Conservation (phyloP, 2,888 invertebrate genomes). For the Stegophylla sp. region DNA sequence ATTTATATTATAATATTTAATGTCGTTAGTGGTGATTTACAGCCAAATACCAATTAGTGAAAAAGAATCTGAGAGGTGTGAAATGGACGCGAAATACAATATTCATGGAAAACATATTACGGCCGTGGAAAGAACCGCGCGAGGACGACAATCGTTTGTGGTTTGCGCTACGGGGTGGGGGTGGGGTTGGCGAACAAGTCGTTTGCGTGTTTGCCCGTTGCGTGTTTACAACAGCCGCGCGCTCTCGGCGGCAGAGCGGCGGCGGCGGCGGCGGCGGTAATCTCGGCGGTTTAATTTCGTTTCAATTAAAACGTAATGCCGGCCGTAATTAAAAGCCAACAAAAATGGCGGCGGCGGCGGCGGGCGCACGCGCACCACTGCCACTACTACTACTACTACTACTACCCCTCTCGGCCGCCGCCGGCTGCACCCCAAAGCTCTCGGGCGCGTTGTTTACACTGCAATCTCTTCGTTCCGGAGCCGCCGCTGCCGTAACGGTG, state of each 20-base stretch:
- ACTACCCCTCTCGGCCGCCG: not conserved
- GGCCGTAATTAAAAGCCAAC: slow-evolving; percentile 57
- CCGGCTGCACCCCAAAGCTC: not conserved
- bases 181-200: not conserved
- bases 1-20: too few species aligned
- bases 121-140: not conserved
- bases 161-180: too few species aligned
- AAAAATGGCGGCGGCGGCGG: slow-evolving; percentile 47
- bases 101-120: too few species aligned
- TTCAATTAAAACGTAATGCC: slow-evolving; percentile 59
- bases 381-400: not conserved
- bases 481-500: not conserved
- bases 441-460: slow-evolving; percentile 28
- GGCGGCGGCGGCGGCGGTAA: slow-evolving; percentile 34
- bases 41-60: too few species aligned
- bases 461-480: not conserved
- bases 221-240: slow-evolving; percentile 20
- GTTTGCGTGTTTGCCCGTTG: slow-evolving; percentile 27
- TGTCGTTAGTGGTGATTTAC: too few species aligned
- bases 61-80: too few species aligned
- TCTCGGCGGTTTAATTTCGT: slow-evolving; percentile 57
- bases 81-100: too few species aligned
- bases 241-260: not conserved
- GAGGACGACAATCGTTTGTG: not conserved
- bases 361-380: slow-evolving; percentile 23